Base-by-base conservation (phyloP, 2,797 vertebrate genomes). In the Premnoplex brunnescens region DNA sequence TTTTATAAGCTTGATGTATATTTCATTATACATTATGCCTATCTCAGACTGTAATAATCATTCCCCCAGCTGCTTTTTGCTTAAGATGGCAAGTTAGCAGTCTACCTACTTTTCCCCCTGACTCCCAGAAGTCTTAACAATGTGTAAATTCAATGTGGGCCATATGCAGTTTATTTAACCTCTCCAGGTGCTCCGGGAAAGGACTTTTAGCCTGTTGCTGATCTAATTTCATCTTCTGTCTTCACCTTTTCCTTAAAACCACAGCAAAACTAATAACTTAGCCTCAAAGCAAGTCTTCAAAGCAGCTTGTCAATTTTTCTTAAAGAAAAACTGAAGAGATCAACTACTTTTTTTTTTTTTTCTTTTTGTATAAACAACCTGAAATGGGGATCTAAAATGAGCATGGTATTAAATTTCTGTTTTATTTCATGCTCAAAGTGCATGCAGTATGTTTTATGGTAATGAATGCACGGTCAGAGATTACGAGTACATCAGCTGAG, bases 191-290 rank as follows among this genome's bases (percentile, higher is more conserved):
- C 94, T 95, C 93, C 91, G 94, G 85, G 91, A 95, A 96, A 93
- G 88, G 77, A 96, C 85, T 96, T 91, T 46, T 82, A 94, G 80
- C 85, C 82, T 84, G 69, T 64, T 95, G 85, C 93, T 95, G 94
- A 95, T 97, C 89, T 96, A 94, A 96, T 96, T 96, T 96, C 94
- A 78, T 82, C 91, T 93, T 90, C 95, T 96, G 91, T 95, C 95
- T 96, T 96, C 91, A 96, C 92, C 92, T 95, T 96, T 92, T 92
- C 85, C 89, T 96, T 95, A 94, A 94, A 96, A 95, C 88, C 95
- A 91, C 90, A 91, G 94, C 52, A 96, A 95, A 96, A 96, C 85
- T 91, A 96, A 95, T 94, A 96, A 95, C 78, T 80, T 63, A 74
- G 68, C 84, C 89, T 95, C 89, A 96, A 91, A 95, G 82, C 54